Percentiles rank a stretch among this genome's conserved stretches.
Conservation (phyloP, 1,140 invertebrate genomes). For the Bombus superbus region DNA sequence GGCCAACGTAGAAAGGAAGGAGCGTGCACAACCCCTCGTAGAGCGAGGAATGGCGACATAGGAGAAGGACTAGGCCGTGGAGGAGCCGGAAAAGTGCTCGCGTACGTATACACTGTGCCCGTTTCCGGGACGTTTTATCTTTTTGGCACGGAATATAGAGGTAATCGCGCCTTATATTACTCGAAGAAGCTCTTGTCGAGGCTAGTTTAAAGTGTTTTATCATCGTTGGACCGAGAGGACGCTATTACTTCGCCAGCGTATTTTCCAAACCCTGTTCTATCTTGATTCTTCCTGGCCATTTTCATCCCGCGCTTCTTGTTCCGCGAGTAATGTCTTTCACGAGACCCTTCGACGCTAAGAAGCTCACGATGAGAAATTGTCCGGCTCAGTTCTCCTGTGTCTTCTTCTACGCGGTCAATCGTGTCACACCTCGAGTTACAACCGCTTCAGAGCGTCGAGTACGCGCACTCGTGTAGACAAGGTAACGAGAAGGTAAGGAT, state of each 20-base stretch:
- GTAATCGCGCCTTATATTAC: slow-evolving; percentile 52
- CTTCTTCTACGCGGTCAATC: slow-evolving; percentile 43
- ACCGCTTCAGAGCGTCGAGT: not conserved
- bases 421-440: slow-evolving; percentile 10
- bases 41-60: not conserved
- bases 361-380: slow-evolving; percentile 61
- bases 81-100: not conserved
- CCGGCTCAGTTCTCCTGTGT: slow-evolving; percentile 44
- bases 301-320: not conserved
- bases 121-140: slow-evolving; percentile 33
- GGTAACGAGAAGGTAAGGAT: not conserved
- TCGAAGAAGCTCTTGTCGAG: slow-evolving; percentile 35
- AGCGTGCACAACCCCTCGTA: not conserved
- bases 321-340: slow-evolving; percentile 1
- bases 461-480: not conserved
- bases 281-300: not conserved
- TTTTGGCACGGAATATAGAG: slow-evolving; percentile 49
- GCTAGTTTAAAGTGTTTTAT: slow-evolving; percentile 56
- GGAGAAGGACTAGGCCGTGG: not conserved
- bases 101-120: not conserved
- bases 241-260: slow-evolving; percentile 40
- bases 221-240: slow-evolving; percentile 45
- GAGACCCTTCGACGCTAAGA: slow-evolving; percentile 45
- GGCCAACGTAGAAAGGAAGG: slow-evolving; percentile 29
- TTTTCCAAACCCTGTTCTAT: slow-evolving; percentile 1